phyloP scores from a whole-genome alignment of 92 coral and sea anemone species.

The Actinostola sp. region DNA sequence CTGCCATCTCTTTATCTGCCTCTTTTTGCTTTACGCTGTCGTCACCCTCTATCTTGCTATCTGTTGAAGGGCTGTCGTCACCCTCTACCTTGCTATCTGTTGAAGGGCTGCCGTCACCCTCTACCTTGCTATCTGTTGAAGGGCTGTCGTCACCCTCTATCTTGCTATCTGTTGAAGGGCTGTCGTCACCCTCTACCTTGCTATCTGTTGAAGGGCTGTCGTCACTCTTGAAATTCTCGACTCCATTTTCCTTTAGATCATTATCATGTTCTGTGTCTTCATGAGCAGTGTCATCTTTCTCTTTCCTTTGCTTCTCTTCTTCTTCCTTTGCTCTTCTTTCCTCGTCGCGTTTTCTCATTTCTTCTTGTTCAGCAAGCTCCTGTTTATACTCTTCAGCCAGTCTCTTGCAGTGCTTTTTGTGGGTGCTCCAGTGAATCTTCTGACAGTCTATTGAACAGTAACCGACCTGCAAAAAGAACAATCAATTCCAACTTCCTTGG shows the following conservation, averaged over 20 bases:
- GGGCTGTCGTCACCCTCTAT: too few relatives aligned
- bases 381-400: slow-evolving; percentile 65
- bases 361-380: slow-evolving; percentile 58
- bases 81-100: too few relatives aligned
- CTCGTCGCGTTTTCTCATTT: slow-evolving; percentile 45
- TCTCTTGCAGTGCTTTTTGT: slow-evolving; percentile 85
- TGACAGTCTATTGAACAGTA: slow-evolving; percentile 90
- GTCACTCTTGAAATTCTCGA: neutral
- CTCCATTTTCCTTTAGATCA: neutral
- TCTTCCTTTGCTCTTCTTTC: slow-evolving; percentile 24
- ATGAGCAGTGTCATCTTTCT: too few relatives aligned
- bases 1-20: too few relatives aligned
- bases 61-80: too few relatives aligned
- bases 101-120: too few relatives aligned
- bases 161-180: too few relatives aligned
- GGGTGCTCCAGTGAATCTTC: slow-evolving; percentile 94
- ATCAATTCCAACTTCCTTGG: too few relatives aligned
- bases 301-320: slow-evolving; percentile 14
- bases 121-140: too few relatives aligned
- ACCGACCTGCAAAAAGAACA: too few relatives aligned
- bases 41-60: too few relatives aligned
- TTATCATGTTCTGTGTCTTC: too few relatives aligned
- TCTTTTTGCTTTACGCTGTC: neutral
- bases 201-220: neutral
- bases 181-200: neutral